Conservation (phyloP, 2,113 vertebrate species). For the Cricetomys ansorgei region DNA sequence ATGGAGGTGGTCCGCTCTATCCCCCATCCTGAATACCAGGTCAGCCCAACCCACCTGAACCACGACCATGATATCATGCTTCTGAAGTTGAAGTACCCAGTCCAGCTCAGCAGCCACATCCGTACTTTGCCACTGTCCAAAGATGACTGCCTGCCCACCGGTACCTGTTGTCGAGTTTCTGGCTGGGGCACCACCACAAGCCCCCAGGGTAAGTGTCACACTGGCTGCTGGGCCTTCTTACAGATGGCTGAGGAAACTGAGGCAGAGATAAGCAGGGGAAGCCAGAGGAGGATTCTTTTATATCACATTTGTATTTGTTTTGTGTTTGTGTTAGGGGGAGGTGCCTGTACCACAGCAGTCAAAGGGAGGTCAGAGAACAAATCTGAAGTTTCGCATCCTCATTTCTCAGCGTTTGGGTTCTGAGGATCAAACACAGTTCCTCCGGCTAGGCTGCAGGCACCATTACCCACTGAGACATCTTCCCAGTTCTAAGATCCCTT, state of each 20-base stretch:
- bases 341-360: background rate
- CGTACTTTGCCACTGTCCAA: constrained; percentile 45
- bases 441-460: background rate
- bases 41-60: constrained; percentile 71
- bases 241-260: background rate
- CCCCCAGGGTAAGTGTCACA: constrained; percentile 74
- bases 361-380: background rate
- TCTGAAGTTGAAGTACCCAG: constrained; percentile 71
- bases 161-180: constrained; percentile 77
- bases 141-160: background rate
- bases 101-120: constrained; percentile 38
- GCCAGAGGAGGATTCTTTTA: background rate
- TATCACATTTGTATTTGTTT: background rate
- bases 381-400: background rate
- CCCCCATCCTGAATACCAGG: constrained; percentile 72
- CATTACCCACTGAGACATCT: background rate
- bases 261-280: background rate
- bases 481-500: background rate
- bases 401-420: background rate
- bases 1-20: constrained; percentile 53
- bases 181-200: constrained; percentile 85
- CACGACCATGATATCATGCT: constrained; percentile 84
- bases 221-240: background rate
- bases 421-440: no score
- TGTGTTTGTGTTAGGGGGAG: background rate